Evolutionary conservation across 2,113 vertebrate species (phyloP).

Genomic region (Micronycteris hirsuta): DNA sequence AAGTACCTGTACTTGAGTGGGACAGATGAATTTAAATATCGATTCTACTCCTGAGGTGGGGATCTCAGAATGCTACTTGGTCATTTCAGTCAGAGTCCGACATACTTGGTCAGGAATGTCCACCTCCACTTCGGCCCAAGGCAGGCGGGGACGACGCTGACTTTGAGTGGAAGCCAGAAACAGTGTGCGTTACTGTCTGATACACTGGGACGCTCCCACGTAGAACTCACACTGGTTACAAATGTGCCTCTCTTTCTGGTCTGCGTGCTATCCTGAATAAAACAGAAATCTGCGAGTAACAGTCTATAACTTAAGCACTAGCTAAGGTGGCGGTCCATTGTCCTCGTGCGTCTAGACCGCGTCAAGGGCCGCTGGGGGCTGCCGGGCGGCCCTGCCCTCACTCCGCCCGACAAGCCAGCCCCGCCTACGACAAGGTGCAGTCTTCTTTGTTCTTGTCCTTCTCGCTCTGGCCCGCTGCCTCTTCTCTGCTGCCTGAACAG

Average conservation of each 20-base stretch:
- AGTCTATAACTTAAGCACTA: background rate
- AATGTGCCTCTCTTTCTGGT: background rate
- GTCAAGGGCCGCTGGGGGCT: background rate
- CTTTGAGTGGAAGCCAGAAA: background rate
- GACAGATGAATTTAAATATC: background rate
- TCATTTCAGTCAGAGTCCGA: background rate
- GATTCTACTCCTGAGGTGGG: background rate
- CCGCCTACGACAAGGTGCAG: constrained; percentile 85
- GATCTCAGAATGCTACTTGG: background rate
- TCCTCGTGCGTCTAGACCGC: background rate
- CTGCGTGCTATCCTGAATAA: background rate
- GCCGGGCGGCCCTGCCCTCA: background rate
- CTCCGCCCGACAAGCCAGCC: background rate
- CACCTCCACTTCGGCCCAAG: background rate
- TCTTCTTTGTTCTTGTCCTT: constrained; percentile 90
- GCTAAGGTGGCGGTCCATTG: background rate
- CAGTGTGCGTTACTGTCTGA: background rate
- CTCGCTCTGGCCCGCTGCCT: constrained; percentile 50
- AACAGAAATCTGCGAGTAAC: background rate
- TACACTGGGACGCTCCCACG: background rate
- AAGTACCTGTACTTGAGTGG: background rate
- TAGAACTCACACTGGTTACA: background rate
- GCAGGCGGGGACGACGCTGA: background rate
- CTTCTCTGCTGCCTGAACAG: constrained; percentile 62
- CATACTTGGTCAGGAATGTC: background rate